Evolutionary conservation across 2,113 vertebrate species (phyloP).

Genomic region (Merops nubicus): DNA sequence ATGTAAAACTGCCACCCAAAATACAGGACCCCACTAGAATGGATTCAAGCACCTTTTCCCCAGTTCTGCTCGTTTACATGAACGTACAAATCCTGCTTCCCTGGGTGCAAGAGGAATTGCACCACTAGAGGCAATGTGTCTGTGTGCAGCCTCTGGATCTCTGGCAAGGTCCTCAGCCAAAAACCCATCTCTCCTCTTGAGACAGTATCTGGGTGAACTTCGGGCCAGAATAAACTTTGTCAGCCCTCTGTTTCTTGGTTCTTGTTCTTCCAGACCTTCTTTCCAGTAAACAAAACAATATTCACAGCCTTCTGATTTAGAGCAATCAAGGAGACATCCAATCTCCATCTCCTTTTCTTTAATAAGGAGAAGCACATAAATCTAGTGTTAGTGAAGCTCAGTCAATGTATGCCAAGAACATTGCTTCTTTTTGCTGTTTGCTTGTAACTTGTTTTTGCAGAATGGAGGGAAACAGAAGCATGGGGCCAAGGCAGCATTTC

Average conservation of each 20-base stretch:
- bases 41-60: not conserved
- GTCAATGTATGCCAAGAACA: not conserved
- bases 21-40: not conserved
- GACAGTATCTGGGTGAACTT: not conserved
- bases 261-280: not conserved
- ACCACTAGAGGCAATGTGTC: not conserved
- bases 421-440: not conserved
- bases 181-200: not conserved
- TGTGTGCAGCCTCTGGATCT: not conserved
- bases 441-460: not conserved
- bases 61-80: not conserved
- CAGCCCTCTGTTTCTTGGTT: not conserved
- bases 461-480: not conserved
- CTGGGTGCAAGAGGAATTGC: not conserved
- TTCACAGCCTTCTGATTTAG: not conserved
- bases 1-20: not conserved
- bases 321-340: not conserved
- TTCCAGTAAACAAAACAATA: not conserved
- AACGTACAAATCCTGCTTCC: not conserved
- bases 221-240: not conserved
- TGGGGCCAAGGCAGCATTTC: not conserved
- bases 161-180: not conserved
- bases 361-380: not conserved
- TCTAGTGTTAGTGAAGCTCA: not conserved
- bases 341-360: rapidly evolving